Conservation (phyloP, 2,797 vertebrate species). For the Melanotaenia pygmaea region DNA sequence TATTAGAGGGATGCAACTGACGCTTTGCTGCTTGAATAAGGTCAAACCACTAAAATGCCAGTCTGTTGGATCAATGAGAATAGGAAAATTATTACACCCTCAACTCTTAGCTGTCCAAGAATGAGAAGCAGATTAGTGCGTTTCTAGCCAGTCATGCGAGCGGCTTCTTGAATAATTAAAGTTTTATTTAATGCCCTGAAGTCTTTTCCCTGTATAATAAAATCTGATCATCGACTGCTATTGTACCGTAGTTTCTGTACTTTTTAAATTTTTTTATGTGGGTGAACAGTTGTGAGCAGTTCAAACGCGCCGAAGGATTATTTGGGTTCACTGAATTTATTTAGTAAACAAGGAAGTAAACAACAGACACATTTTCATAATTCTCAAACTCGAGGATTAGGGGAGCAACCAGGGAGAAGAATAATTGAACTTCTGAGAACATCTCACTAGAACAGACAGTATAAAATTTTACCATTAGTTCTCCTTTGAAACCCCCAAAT, state of each 20-base stretch:
- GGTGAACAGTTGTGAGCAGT: neutral
- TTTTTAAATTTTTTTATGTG: neutral
- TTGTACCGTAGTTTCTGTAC: neutral
- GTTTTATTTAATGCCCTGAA: slow-evolving; percentile 17
- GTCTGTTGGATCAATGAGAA: slow-evolving; percentile 20
- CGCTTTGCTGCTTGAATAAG: slow-evolving; percentile 24
- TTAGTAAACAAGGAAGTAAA: neutral
- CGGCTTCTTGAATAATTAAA: slow-evolving; percentile 21
- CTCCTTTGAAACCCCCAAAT: neutral
- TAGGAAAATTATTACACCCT: slow-evolving; percentile 15
- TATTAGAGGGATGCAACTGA: slow-evolving; percentile 10
- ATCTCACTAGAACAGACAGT: slow-evolving; percentile 4
- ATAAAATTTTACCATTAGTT: neutral
- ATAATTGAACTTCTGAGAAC: slow-evolving; percentile 1
- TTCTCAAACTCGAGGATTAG: too few species aligned
- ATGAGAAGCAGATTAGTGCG: slow-evolving; percentile 29
- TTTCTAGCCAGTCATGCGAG: slow-evolving; percentile 4
- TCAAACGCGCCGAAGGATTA: neutral
- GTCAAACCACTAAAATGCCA: slow-evolving; percentile 28
- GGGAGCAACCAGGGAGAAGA: too few species aligned
- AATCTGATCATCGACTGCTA: neutral
- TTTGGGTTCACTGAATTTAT: neutral
- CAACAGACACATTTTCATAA: too few species aligned
- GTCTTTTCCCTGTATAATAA: slow-evolving; percentile 13
- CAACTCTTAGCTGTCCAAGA: slow-evolving; percentile 4